These are phyloP conservation scores for Ginglymostoma cirratum DNA, from an alignment of 2,113 vertebrate species.

Conservation along the genomic window DNA sequence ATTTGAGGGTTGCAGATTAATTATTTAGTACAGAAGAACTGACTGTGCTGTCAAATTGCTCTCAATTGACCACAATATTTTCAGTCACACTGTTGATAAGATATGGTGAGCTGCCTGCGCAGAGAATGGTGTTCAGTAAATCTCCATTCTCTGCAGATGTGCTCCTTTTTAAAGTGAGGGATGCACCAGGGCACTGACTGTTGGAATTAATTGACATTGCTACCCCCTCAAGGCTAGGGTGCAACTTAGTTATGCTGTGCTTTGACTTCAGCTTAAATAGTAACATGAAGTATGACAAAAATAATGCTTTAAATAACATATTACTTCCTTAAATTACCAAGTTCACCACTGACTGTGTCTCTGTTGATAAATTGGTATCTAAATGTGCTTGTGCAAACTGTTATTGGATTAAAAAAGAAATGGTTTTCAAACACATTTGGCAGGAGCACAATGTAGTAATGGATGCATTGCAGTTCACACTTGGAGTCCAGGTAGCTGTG, in stretches of 20 bases:
- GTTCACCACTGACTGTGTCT: background rate
- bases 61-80: no score
- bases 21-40: background rate
- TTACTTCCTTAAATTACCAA: background rate
- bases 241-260: background rate
- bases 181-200: no score
- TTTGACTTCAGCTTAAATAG: background rate
- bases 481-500: no score
- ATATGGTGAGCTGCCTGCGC: background rate
- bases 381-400: background rate
- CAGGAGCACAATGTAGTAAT: no score
- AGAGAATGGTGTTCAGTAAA: no score
- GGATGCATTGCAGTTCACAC: no score
- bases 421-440: no score
- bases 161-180: no score
- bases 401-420: no score
- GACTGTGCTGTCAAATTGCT: background rate
- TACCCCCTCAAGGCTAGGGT: no score
- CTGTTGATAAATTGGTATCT: background rate
- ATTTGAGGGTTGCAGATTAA: background rate
- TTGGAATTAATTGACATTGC: no score
- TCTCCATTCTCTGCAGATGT: no score
- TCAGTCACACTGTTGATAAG: background rate
- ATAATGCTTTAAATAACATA: background rate
- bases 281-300: background rate